These are phyloP conservation scores for Scytalopus superciliaris DNA, from an alignment of 2,113 vertebrate genomes.

Conservation along the genomic window DNA sequence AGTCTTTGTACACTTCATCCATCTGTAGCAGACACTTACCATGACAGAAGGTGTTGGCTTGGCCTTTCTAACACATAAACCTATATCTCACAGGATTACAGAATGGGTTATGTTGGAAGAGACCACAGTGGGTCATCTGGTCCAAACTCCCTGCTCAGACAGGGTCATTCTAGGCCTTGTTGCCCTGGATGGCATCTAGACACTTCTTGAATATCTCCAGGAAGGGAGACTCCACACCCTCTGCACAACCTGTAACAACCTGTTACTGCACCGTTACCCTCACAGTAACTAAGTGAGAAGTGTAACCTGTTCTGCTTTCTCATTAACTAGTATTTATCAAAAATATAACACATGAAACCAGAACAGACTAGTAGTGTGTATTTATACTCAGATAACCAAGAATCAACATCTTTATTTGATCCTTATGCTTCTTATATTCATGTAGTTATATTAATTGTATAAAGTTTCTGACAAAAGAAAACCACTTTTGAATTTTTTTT, in stretches of 20 bases:
- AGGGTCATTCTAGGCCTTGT: background rate
- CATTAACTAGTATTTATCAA: background rate
- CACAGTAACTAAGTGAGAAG: background rate
- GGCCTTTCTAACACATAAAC: background rate
- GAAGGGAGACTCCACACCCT: background rate
- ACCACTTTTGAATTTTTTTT: background rate
- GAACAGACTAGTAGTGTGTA: background rate
- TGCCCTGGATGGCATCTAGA: too few relatives aligned
- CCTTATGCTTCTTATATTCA: background rate
- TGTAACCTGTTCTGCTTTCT: background rate
- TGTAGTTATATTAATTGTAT: background rate
- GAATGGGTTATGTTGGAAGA: background rate
- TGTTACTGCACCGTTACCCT: background rate
- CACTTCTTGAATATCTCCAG: background rate
- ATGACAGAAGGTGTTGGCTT: background rate
- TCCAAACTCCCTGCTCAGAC: background rate
- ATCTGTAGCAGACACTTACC: background rate
- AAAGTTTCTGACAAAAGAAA: constrained; percentile 25
- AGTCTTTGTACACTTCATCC: background rate
- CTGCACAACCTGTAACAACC: background rate
- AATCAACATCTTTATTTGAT: background rate
- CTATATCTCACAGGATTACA: background rate
- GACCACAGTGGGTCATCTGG: background rate
- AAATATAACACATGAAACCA: background rate
- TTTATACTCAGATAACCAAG: background rate